Percentiles rank a stretch among this genome's conserved stretches.
phyloP scores from a whole-genome alignment of 2,113 vertebrate species.

The Sakesphorus luctuosus region DNA sequence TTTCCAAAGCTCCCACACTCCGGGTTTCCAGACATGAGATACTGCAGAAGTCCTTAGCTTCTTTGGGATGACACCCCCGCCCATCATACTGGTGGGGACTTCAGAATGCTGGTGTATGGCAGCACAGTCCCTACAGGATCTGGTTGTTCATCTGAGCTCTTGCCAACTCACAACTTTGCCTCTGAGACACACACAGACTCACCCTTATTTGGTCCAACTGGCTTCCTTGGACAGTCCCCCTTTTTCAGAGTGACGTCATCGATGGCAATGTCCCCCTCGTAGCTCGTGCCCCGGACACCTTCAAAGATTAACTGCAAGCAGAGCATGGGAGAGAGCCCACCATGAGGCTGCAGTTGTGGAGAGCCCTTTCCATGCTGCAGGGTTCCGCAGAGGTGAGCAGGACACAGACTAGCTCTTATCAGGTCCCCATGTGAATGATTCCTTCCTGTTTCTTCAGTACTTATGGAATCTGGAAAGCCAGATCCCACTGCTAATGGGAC shows the following conservation, averaged over 20 bases:
- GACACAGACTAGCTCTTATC: neutral
- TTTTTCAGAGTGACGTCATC: constrained; percentile 93
- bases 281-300: constrained; percentile 88
- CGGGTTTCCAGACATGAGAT: neutral
- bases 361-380: neutral
- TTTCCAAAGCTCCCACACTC: neutral
- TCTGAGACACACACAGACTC: neutral
- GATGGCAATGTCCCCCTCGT: constrained; percentile 94
- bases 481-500: neutral
- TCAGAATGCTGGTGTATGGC: neutral
- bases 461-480: neutral
- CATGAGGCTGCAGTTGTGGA: neutral
- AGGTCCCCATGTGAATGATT: neutral
- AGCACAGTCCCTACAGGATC: neutral
- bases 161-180: neutral
- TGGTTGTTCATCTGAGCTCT: neutral
- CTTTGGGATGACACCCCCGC: neutral
- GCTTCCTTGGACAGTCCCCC: constrained; percentile 86
- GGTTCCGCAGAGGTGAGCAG: neutral
- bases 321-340: constrained; percentile 7
- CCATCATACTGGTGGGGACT: neutral
- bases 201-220: constrained; percentile 79
- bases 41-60: neutral
- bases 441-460: neutral
- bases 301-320: constrained; percentile 91